Conservation (phyloP, 2,797 vertebrate genomes). For the Sebastes dallii region DNA sequence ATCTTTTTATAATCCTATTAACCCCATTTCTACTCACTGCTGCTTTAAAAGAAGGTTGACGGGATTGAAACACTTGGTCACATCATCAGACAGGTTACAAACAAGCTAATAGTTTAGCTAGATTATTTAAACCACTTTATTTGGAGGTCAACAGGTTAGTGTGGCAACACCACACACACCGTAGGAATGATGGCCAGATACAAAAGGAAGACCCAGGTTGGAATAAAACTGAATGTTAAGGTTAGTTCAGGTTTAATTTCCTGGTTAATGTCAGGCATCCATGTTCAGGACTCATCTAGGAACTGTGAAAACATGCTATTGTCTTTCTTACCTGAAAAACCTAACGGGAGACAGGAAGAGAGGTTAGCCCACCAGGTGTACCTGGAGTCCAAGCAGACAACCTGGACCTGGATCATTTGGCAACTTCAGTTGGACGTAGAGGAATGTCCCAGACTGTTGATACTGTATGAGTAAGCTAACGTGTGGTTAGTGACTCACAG, state of each 20-base stretch:
- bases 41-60: too few species aligned
- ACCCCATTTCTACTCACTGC: too few species aligned
- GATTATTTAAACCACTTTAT: not conserved
- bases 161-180: not conserved
- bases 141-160: not conserved
- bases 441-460: slow-evolving; percentile 53
- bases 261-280: not conserved
- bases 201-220: not conserved
- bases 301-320: not conserved
- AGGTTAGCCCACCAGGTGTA: not conserved
- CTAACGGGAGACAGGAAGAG: not conserved
- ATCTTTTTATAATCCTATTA: too few species aligned
- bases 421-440: slow-evolving; percentile 10
- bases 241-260: not conserved
- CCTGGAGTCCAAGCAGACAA: slow-evolving; percentile 15
- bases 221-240: not conserved
- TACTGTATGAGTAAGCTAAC: slow-evolving; percentile 36
- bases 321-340: not conserved
- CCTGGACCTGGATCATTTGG: slow-evolving; percentile 40
- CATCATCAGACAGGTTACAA: too few species aligned
- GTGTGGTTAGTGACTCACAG: slow-evolving; percentile 36
- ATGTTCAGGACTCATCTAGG: not conserved
- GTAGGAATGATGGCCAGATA: not conserved
- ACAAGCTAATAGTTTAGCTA: not conserved
- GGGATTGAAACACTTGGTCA: too few species aligned